Base-by-base conservation (phyloP, 2,113 vertebrate genomes). In the Oryzias celebensis region DNA sequence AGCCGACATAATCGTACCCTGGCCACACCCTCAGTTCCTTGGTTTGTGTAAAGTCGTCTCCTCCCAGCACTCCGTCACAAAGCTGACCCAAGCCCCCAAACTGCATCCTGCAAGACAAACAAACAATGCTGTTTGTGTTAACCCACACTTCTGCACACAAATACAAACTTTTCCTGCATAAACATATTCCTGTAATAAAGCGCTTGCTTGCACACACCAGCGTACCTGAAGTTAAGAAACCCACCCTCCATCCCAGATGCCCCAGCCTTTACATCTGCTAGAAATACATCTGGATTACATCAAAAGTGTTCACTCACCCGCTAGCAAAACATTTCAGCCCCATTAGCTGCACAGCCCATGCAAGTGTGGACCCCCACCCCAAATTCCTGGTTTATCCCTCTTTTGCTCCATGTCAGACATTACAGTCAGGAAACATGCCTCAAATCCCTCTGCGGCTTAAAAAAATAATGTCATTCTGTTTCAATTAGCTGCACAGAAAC, bases 1-100 rank as follows among this genome's bases (percentile, higher is more conserved):
- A 98, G 13, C 96, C 96, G 57, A 98, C 88, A 7, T 96, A 98
- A 85, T 98, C 96, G 0, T 97, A 98, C 5, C 96, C 95, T 0
- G 94, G 93, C 95, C 94, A 95, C 17, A 97, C 95, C 6, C 91
- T 89, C 13, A 95, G 89, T 87, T 97, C 96, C 44, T 92, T 94
- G 24, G 87, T 95, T 81, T 93, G 69, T 43, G 85, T 73, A 60
- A 98, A 96, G 85, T 98, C 95, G 2, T 97, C 94, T 62, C 93
- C 86, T 1, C 96, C 96, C 54, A 96, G 78, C 56, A 95, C 94
- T 0, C 95, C 95, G 0, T 97, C 96, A 0, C 93, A 90, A 77
- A 98, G 82, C 77, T 98, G 96, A 48, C 96, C 96, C 62, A 98
- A 80, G 2, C 96, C 96, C 8, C 96, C 95, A 0, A 95, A 96